These are phyloP conservation scores for Cyclophora albipunctata DNA, from an alignment of 2,888 invertebrate genomes.

Conservation along the genomic window DNA sequence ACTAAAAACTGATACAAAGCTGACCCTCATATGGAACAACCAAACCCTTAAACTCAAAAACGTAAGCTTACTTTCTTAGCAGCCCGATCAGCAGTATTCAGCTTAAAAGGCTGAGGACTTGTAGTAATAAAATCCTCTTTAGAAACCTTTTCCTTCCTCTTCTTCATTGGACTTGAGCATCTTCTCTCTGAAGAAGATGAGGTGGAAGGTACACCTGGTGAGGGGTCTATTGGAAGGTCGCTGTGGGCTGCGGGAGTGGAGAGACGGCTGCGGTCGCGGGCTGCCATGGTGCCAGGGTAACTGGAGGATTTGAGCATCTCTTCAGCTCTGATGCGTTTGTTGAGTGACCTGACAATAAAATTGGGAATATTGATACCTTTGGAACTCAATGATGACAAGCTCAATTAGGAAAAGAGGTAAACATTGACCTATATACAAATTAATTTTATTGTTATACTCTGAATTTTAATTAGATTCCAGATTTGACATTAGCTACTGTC, in stretches of 20 bases:
- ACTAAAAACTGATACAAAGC: too few relatives aligned
- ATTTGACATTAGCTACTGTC: too few relatives aligned
- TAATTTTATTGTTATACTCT: too few relatives aligned
- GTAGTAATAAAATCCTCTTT: slow-evolving; percentile 71
- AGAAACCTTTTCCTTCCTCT: slow-evolving; percentile 39
- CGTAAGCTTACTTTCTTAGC: slow-evolving; percentile 46
- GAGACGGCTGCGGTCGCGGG: slow-evolving; percentile 71
- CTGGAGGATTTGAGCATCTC: slow-evolving; percentile 80
- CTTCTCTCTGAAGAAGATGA: slow-evolving; percentile 50
- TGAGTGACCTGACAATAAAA: slow-evolving; percentile 64
- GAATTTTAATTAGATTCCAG: too few relatives aligned
- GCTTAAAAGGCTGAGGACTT: slow-evolving; percentile 68
- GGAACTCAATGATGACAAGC: too few relatives aligned
- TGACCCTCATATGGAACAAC: too few relatives aligned
- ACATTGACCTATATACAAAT: too few relatives aligned
- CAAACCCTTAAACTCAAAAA: too few relatives aligned
- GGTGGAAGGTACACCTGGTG: slow-evolving; percentile 48
- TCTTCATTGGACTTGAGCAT: slow-evolving; percentile 50
- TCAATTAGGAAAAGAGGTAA: too few relatives aligned
- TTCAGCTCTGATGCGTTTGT: slow-evolving; percentile 80
- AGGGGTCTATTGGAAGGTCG: slow-evolving; percentile 63
- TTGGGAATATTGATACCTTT: too few relatives aligned
- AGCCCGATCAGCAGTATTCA: slow-evolving; percentile 68
- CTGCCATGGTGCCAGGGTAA: slow-evolving; percentile 81
- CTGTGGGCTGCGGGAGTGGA: slow-evolving; percentile 68